Percentiles rank a stretch among this genome's conserved stretches.
Evolutionary conservation across 1,140 invertebrate species (phyloP).

Genomic region (Mamestra configurata): DNA sequence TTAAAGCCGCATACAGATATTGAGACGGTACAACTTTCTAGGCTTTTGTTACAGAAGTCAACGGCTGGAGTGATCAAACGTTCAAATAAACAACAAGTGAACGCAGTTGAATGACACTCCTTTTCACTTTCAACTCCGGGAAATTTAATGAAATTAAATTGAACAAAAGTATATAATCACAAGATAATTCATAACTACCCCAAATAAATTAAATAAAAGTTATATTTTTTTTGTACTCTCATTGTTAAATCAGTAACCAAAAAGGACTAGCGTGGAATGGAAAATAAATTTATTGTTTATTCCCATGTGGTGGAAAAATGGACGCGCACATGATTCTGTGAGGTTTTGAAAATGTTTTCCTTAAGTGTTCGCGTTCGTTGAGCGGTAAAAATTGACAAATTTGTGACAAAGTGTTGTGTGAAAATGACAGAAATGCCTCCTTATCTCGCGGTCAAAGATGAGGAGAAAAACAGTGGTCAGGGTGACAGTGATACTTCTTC

Average conservation of each 20-base stretch:
- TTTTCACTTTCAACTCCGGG: background rate
- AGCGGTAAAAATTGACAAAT: slow-evolving; percentile 65
- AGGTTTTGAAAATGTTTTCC: slow-evolving; percentile 80
- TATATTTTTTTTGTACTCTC: too few species aligned
- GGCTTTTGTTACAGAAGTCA: too few species aligned
- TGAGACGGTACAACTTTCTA: too few species aligned
- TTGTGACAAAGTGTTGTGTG: slow-evolving; percentile 73
- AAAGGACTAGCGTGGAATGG: slow-evolving; percentile 55
- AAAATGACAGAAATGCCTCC: slow-evolving; percentile 87
- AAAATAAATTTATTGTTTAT: slow-evolving; percentile 74
- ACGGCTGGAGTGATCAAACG: too few species aligned
- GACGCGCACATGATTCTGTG: slow-evolving; percentile 81
- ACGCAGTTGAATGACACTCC: slow-evolving; percentile 10
- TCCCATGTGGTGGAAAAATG: slow-evolving; percentile 85
- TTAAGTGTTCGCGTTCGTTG: slow-evolving; percentile 68
- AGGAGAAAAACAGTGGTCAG: slow-evolving; percentile 91
- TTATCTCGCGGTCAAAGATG: slow-evolving; percentile 83
- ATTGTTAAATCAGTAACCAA: background rate
- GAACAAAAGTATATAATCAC: background rate
- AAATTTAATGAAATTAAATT: background rate
- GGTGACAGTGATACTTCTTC: slow-evolving; percentile 94
- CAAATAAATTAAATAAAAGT: too few species aligned
- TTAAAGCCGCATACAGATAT: too few species aligned
- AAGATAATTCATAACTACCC: too few species aligned
- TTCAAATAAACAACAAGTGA: background rate